These are phyloP conservation scores for Poeciliopsis turrubarensis DNA, from an alignment of 2,113 vertebrate genomes.

Conservation along the genomic window DNA sequence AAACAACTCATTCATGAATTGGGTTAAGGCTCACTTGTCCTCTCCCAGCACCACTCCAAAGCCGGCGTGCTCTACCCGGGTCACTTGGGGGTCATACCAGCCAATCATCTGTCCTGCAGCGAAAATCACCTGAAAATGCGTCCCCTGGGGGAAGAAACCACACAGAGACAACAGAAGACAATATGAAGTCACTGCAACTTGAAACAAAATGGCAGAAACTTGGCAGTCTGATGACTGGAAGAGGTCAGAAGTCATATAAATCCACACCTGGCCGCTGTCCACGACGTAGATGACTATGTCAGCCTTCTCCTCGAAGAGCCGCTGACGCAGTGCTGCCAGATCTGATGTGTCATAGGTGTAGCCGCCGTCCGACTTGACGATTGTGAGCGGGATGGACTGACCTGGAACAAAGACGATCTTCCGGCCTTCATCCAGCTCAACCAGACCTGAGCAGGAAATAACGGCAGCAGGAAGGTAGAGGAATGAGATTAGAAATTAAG, in stretches of 20 bases:
- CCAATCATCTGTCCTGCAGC: conserved; percentile 90
- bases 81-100: conserved; percentile 93
- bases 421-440: conserved; percentile 90
- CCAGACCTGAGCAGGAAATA: conserved; percentile 78
- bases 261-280: conserved; percentile 91
- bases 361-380: conserved; percentile 94
- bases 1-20: no score
- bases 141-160: conserved; percentile 72
- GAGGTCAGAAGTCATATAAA: no score
- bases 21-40: conserved; percentile 88
- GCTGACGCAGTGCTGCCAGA: conserved; percentile 89
- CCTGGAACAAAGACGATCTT: conserved; percentile 90
- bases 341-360: conserved; percentile 98
- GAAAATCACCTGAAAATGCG: conserved; percentile 90
- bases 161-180: not conserved
- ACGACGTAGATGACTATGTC: conserved; percentile 93
- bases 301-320: conserved; percentile 87
- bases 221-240: no score
- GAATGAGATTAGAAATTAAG: not conserved
- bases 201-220: not conserved
- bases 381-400: conserved; percentile 88
- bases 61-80: conserved; percentile 88
- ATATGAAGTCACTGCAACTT: not conserved
- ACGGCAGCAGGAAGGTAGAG: not conserved
- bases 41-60: conserved; percentile 97